Evolutionary conservation across 2,113 vertebrate genomes (phyloP).

Genomic region (Lasiurus borealis): DNA sequence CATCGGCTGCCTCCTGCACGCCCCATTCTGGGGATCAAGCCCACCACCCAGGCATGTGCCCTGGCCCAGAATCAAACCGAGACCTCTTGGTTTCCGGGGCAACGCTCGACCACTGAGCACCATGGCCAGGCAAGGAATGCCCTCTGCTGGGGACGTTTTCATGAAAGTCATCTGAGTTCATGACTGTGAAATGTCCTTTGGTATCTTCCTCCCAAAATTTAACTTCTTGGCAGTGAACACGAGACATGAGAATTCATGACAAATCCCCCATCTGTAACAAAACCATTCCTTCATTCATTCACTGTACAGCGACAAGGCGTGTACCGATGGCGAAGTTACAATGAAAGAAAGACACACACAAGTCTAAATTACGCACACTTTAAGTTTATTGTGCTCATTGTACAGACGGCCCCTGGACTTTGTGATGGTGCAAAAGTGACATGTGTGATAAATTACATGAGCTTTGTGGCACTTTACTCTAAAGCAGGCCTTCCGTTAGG

Average conservation of each 20-base stretch:
- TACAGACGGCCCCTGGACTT: neutral
- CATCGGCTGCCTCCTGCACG: too few relatives aligned
- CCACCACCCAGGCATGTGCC: too few relatives aligned
- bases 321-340: neutral
- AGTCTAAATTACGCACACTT: conserved; percentile 9
- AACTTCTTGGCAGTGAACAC: conserved; percentile 14
- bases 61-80: too few relatives aligned
- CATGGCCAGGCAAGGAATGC: neutral
- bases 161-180: conserved; percentile 21
- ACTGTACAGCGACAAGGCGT: neutral
- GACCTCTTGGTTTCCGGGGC: too few relatives aligned
- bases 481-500: neutral
- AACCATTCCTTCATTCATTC: neutral
- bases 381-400: neutral
- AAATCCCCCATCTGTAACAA: neutral
- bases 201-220: conserved; percentile 28
- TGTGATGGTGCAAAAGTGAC: neutral
- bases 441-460: neutral
- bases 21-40: too few relatives aligned
- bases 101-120: too few relatives aligned
- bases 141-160: neutral
- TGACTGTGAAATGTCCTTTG: neutral
- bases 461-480: neutral
- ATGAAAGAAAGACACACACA: neutral
- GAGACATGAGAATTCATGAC: neutral